Evolutionary conservation across 2,113 vertebrate genomes (phyloP).

Genomic region (Heliornis fulica): DNA sequence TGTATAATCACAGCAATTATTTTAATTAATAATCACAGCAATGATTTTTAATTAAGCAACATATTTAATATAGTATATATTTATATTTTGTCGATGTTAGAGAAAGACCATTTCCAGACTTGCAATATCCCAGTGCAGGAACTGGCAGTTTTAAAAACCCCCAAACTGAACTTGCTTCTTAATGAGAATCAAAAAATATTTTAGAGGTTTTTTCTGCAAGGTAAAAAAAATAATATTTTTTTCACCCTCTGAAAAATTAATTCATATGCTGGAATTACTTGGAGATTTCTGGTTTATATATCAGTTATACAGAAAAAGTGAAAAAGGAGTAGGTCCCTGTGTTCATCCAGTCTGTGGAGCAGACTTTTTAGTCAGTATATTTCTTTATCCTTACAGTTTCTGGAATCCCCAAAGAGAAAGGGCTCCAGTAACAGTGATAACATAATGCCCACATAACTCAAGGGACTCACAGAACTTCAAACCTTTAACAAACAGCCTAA

Average conservation of each 20-base stretch:
- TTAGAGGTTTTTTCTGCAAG: neutral
- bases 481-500: slow-evolving; percentile 37
- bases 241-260: slow-evolving; percentile 9
- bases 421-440: neutral
- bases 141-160: neutral
- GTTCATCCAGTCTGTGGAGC: neutral
- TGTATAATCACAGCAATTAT: neutral
- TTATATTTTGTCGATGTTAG: neutral
- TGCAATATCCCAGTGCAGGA: slow-evolving; percentile 1
- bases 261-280: neutral
- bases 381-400: neutral
- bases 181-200: slow-evolving; percentile 52
- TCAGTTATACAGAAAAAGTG: neutral
- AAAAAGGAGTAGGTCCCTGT: neutral
- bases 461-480: neutral
- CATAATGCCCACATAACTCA: neutral
- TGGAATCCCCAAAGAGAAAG: neutral
- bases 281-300: neutral
- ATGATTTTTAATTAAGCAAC: neutral
- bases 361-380: neutral
- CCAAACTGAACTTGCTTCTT: neutral
- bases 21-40: neutral
- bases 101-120: neutral
- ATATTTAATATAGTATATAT: neutral
- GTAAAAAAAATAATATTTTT: neutral